Evolutionary conservation across 2,888 invertebrate species (phyloP), one percentile per base, ranked within the genome.

Genomic region (Philopedon plagiatum): DNA sequence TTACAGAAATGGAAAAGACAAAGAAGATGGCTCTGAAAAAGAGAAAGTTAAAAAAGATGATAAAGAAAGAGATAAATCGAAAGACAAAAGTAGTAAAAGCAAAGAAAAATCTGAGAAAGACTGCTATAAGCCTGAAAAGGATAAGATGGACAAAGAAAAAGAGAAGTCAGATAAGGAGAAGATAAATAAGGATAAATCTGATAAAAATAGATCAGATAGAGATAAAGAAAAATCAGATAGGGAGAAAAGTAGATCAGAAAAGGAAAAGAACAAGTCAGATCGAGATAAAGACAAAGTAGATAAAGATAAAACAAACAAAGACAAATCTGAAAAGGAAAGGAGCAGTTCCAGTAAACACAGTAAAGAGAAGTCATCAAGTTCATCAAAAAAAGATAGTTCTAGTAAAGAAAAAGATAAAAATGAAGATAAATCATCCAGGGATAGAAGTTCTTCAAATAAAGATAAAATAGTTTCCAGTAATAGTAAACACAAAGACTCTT

Each of bases 231-330:
- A 64, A 66, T 46, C 54, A 5, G 71, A 66, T 29, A 75, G 69
- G 46, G 73, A 73, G 26, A 71, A 51, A 57, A 19, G 49, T 32
- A 71, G 68, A 63, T 64, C 64, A n/a, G 21, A 51, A 5, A 73
- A 57, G 26, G 64, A 75, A n/a, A 73, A 56, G 56, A 67, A 71
- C n/a, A 65, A 64, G 63, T 46, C 71, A 26, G 66, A 61, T 63
- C 15, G 80, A 81, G 79, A 76, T 73, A 66, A 13, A 57, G 21
- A 84, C 80, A 73, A 73, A 56, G 26, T 80, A 78, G 51, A 74
- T 78, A 75, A 71, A 77, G 75, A 68, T n/a, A n/a, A 77, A 80
- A 65, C 81, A 23, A 51, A 23, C 57, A 57, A 39, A 66, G 83
- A 83, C 54, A 76, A 34, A 81, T 82, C 54, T 15, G 49, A 62